These are phyloP conservation scores for roundworm (Caenorhabditis elegans) DNA, from an alignment of 1,140 invertebrate genomes.

Conservation along the genomic window DNA sequence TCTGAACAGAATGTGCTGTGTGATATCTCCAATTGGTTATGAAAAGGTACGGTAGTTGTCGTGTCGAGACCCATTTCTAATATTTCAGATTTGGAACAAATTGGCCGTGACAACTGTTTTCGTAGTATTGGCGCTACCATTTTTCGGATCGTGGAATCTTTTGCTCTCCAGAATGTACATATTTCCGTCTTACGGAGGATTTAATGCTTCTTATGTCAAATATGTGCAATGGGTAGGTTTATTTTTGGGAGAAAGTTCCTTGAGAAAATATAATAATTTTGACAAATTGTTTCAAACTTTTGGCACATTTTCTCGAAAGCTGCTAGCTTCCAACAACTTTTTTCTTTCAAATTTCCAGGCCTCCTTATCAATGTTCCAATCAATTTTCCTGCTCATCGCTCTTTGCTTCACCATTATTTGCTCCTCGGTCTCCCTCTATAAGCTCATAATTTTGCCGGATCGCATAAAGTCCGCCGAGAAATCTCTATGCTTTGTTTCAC, in stretches of 20 bases:
- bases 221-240: not conserved
- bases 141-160: not conserved
- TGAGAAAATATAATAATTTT: too few relatives aligned
- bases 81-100: not conserved
- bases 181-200: not conserved
- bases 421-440: not conserved
- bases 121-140: not conserved
- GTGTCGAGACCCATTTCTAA: not conserved
- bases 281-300: too few relatives aligned
- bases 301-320: too few relatives aligned
- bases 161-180: not conserved
- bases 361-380: not conserved
- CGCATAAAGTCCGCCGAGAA: not conserved
- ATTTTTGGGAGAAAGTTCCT: too few relatives aligned
- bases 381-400: not conserved
- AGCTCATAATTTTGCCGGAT: not conserved
- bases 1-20: not conserved
- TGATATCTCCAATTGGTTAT: not conserved
- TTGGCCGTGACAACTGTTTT: not conserved
- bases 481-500: not conserved
- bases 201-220: not conserved
- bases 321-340: too few relatives aligned
- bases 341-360: too few relatives aligned
- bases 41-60: not conserved
- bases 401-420: not conserved